Base-by-base conservation (phyloP, 1,140 invertebrate species). In the Atta texana region DNA sequence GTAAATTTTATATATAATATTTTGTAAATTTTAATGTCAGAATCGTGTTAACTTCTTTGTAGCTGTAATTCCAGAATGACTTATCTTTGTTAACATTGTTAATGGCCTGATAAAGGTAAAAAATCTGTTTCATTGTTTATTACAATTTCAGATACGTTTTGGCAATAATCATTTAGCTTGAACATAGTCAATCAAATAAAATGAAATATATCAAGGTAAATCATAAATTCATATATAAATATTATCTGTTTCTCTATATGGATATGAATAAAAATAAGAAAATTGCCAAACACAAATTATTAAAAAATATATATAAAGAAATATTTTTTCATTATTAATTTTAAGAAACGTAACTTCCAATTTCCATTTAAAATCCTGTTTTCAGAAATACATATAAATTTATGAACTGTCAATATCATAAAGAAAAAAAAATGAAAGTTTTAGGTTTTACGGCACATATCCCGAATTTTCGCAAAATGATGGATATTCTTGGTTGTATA, bases 401-500 rank as follows among this genome's bases (percentile, higher is more conserved):
- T 71, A 71, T 71, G 6, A 59, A 12, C 7, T 39, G 21, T 3
- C 14, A 61, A 49, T 49, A 66, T 78, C 44, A 5, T 78, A 8
- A 44, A 24, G 18, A 61, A 76, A 61, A 34, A 39, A 39, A 39
- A 49, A 21, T 61, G 21, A 76, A 61, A 34, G 2, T 75, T 57
- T 16, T 59, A 57, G 34, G 6, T 78, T 51, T 44, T 64, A 51
- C 61, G 66, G 4, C n/a, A 18, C n/a, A 2, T 2, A 12, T 31
- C 16, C 2, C 18, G 16, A 71, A 4, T 34, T 16, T 61, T 39
- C 39, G 24, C 39, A n/a, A 82, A 82, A 31, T 82, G 34, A 82
- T 34, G 51, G 51, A 69, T 21, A 69, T 57, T 16, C 66, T 55
- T 24, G 49, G 64, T 44, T 69, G 14, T 34, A 66, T 71, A 69